Percentiles rank a stretch among this genome's conserved stretches.
phyloP scores from a whole-genome alignment of 1,140 invertebrate species.

The Microvelia longipes region DNA sequence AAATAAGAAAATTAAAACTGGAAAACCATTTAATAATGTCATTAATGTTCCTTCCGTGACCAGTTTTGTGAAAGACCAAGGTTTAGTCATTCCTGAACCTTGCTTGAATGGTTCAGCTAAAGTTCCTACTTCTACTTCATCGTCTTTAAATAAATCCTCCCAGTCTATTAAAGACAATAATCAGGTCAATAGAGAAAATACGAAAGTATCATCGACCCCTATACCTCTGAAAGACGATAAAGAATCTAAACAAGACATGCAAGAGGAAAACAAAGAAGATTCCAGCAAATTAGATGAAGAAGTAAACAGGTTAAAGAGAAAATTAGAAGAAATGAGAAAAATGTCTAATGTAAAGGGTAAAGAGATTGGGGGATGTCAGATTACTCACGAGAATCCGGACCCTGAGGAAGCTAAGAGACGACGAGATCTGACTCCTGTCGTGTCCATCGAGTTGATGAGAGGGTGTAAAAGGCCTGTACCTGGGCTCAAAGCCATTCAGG shows the following conservation, averaged over 20 bases:
- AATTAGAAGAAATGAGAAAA: constrained; percentile 17
- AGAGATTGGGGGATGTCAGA: constrained; percentile 9
- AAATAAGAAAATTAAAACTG: not conserved
- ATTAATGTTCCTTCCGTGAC: not conserved
- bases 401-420: constrained; percentile 19
- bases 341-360: constrained; percentile 2
- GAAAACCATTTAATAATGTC: not conserved
- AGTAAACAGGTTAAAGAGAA: constrained; percentile 16
- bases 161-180: too few relatives aligned
- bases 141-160: too few relatives aligned
- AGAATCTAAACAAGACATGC: too few relatives aligned
- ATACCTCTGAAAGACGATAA: too few relatives aligned
- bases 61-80: not conserved
- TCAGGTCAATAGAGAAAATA: too few relatives aligned
- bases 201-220: too few relatives aligned
- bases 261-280: not conserved
- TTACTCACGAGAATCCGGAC: constrained; percentile 15
- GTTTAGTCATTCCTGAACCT: not conserved
- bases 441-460: constrained; percentile 22
- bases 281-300: constrained; percentile 7
- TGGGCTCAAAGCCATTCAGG: constrained; percentile 14
- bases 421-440: constrained; percentile 21
- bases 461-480: constrained; percentile 12
- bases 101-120: not conserved
- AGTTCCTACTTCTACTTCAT: too few relatives aligned